Evolutionary conservation across 2,797 vertebrate genomes (phyloP).

Genomic region (Sebastes steindachneri): DNA sequence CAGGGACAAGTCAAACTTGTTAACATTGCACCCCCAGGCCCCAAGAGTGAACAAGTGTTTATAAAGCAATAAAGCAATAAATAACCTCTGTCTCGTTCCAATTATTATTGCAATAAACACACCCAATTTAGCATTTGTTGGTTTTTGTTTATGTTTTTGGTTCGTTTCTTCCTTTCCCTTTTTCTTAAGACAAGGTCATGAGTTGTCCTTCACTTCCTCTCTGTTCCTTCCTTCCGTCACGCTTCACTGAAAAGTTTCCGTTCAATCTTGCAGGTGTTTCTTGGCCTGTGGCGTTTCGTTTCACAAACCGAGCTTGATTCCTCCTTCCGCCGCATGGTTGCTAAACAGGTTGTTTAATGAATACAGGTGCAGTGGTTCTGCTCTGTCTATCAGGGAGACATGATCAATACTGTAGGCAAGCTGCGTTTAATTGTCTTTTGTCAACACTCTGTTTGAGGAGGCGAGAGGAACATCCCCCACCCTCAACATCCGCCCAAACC

Average conservation of each 20-base stretch:
- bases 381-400: conserved; percentile 73
- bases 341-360: conserved; percentile 78
- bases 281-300: conserved; percentile 51
- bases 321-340: conserved; percentile 51
- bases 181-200: conserved; percentile 48
- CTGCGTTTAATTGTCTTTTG: conserved; percentile 79
- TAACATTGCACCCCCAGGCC: conserved; percentile 58
- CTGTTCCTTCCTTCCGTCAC: conserved; percentile 32
- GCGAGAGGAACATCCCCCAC: not conserved
- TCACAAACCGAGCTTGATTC: conserved; percentile 60
- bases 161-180: not conserved
- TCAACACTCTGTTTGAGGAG: conserved; percentile 57
- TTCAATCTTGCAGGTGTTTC: conserved; percentile 57
- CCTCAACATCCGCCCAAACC: not conserved
- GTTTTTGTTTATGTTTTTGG: conserved; percentile 2
- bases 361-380: conserved; percentile 79
- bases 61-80: conserved; percentile 65
- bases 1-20: conserved; percentile 63
- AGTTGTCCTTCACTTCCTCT: conserved; percentile 16
- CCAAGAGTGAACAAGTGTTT: conserved; percentile 48
- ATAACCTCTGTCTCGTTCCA: conserved; percentile 50
- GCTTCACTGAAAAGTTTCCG: conserved; percentile 57
- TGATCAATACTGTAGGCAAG: conserved; percentile 77
- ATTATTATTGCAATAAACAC: conserved; percentile 34
- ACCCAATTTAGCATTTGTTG: conserved; percentile 22